Evolutionary conservation across 2,797 vertebrate species (phyloP), one percentile per base, ranked within the genome.

Genomic region (Sebastes jordani): DNA sequence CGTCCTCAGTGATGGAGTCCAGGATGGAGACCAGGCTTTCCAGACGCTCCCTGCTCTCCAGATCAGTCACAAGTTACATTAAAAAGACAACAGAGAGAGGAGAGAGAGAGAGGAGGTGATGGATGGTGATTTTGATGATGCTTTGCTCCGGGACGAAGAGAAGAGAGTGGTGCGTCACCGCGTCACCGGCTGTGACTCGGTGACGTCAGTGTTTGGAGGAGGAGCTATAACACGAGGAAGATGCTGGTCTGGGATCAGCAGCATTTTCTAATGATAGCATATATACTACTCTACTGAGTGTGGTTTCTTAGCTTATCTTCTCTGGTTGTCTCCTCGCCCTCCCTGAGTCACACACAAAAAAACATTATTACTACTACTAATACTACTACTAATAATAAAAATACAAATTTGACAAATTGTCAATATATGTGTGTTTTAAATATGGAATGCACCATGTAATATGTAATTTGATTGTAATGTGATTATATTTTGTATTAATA

Each of bases 181-280:
- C 97, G 97, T 96, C 96, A 95, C 95, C 92, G 95, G 93, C 94
- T 95, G 95, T 94, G 96, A 95, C 94, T 95, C 92, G 89, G 93
- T 95, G 96, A 96, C 96, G 97, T 95, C 82, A 81, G 89, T 32
- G 93, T 76, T 95, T 89, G 93, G 91, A 14, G 97, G 96, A 93
- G 94, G 94, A 85, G 94, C 89, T 95, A 23, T 20, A 92, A 36
- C 11, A 36, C 34, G 34, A 36, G 34, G 34, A 94, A 93, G 92
- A 91, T 91, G 95, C 94, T 95, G 94, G 89, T 94, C 93, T 83
- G 86, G 42, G 72, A 82, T 70, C 80, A 81, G 86, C 69, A 91
- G 73, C 55, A 36, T 68, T 68, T 52, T n/a, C 49, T 52, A 20
- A 52, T 9, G 42, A 46, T 46, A 18, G 16, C 16, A 3, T 62